These are phyloP conservation scores for Rhingia campestris DNA, from an alignment of 2,888 invertebrate genomes.

Conservation along the genomic window DNA sequence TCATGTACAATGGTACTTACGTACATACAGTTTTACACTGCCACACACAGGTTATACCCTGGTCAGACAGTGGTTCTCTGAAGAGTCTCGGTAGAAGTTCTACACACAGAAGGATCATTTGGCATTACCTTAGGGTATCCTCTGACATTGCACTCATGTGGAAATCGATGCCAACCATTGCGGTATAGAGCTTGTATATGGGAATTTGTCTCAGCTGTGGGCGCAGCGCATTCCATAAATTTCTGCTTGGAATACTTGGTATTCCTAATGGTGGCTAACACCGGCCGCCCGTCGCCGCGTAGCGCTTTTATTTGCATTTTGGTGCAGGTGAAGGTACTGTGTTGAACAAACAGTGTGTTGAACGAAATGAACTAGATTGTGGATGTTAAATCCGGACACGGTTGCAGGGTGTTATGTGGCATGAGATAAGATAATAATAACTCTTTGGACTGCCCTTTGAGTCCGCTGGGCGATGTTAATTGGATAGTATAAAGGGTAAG, in stretches of 20 bases:
- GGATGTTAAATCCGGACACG: conserved; percentile 39
- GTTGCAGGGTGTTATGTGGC: conserved; percentile 22
- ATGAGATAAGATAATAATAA: conserved; percentile 32
- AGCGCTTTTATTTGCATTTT: conserved; percentile 16
- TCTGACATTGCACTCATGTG: conserved; percentile 16
- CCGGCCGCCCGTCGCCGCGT: too few relatives aligned
- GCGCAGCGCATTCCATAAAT: conserved; percentile 43
- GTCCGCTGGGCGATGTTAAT: conserved; percentile 34
- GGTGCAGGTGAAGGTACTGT: background rate
- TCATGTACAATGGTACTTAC: background rate
- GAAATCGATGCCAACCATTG: conserved; percentile 27
- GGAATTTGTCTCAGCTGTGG: background rate
- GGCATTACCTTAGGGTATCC: conserved; percentile 57
- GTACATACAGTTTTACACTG: conserved; percentile 14
- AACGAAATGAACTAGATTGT: conserved; percentile 44
- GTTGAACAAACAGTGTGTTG: background rate
- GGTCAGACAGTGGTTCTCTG: background rate
- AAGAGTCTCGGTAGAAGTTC: conserved; percentile 14
- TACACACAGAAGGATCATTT: conserved; percentile 54
- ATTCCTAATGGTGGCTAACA: background rate
- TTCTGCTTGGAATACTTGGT: conserved; percentile 1
- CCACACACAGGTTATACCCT: background rate
- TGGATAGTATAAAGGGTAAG: conserved; percentile 12
- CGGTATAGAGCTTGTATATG: background rate
- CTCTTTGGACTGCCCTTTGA: conserved; percentile 22